phyloP scores from a whole-genome alignment of 2,113 vertebrate species.

The Ammodytes dubius region DNA sequence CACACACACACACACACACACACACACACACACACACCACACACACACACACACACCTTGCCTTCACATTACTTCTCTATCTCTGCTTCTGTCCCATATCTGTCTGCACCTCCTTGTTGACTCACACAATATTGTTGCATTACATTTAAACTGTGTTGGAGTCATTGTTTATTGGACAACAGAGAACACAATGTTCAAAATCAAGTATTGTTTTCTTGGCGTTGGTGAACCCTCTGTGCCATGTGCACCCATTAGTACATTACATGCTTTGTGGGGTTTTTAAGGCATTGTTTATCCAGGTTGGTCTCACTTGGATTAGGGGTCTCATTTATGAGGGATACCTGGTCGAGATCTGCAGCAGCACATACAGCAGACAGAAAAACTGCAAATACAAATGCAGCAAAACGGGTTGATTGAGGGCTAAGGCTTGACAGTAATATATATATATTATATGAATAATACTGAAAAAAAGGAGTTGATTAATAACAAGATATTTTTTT shows the following conservation, averaged over 20 bases:
- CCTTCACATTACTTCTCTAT: constrained; percentile 65
- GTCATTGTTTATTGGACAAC: constrained; percentile 38
- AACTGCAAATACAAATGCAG: constrained; percentile 26
- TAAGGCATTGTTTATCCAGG: constrained; percentile 50
- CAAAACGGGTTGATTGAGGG: neutral
- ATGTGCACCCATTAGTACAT: constrained; percentile 6
- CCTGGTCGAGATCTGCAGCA: constrained; percentile 18
- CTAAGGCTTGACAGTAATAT: neutral
- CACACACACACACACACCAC: constrained; percentile 80
- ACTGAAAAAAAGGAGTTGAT: neutral
- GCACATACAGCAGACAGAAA: constrained; percentile 18
- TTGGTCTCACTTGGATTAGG: constrained; percentile 35
- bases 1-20: constrained; percentile 82
- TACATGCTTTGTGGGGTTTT: constrained; percentile 46
- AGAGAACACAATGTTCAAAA: constrained; percentile 61
- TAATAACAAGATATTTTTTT: neutral
- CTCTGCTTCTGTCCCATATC: constrained; percentile 58
- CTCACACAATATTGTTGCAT: constrained; percentile 40
- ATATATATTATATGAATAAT: neutral
- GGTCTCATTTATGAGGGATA: constrained; percentile 45
- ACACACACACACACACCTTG: constrained; percentile 69
- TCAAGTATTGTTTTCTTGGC: constrained; percentile 37
- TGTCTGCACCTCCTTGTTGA: constrained; percentile 70
- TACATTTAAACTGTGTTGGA: constrained; percentile 31
- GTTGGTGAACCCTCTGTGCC: constrained; percentile 21